Base-by-base conservation (phyloP, 1,140 invertebrate genomes). In the Euwallacea similis region DNA sequence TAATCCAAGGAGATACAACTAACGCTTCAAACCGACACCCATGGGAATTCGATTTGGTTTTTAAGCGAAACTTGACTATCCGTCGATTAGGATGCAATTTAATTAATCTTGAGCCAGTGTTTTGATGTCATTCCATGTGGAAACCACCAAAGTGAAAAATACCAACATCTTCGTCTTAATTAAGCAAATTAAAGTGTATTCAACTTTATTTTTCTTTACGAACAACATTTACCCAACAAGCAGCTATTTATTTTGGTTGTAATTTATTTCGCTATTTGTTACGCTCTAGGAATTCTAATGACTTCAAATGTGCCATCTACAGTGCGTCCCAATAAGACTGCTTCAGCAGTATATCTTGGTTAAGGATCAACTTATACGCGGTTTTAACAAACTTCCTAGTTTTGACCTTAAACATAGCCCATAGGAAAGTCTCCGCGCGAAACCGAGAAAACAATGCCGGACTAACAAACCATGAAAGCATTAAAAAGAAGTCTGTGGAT, bases 391-490 rank as follows among this genome's bases (percentile, higher is more conserved):
- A 33, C 21, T 33, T 33, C 21, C 21, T 50, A 3, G 46, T 50
- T 50, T 50, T 50, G 46, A 50, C 46, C 46, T 50, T 50, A 50
- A 13, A 7, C 46, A 50, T 50, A 6, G 46, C 46, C 9, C 46
- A 50, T 13, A 50, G 21, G 21, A 50, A 50, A 50, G 46, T 50
- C 13, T 50, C 9, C 21, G 21, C 1, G 21, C 46, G 33, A 65
- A 71, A 58, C 10, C 46, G 64, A 54, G 69, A 60, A 71, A 42
- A 63, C 47, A 60, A 71, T 47, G 58, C 6, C 16, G 50, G 60
- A 11, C 55, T 61, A 71, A 65, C 69, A 66, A 71, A 71, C 69
- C 69, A 54, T 71, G 69, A 71, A 66, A 71, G 59, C 42, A 65
- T 59, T 66, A 65, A 71, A 58, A 71, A 66, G 9, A 50, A 50